A percentile compares a stretch with the other conserved stretches of the same genome.
These are phyloP conservation scores for Pyrgus malvae DNA, from an alignment of 2,888 invertebrate genomes.

Conservation along the genomic window DNA sequence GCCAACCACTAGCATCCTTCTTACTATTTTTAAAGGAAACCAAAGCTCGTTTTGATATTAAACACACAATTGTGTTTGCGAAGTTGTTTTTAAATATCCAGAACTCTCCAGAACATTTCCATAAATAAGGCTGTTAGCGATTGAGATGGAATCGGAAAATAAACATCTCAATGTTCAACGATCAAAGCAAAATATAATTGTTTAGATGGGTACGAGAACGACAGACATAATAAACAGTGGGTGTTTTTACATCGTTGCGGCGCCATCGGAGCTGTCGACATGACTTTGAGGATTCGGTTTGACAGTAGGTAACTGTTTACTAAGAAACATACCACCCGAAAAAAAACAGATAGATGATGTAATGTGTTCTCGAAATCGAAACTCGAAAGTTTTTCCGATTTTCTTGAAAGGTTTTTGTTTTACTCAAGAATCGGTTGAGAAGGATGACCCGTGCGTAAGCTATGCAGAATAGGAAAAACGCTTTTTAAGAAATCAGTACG, in stretches of 20 bases:
- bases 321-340: too few relatives aligned
- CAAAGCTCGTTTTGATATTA: too few relatives aligned
- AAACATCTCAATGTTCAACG: not conserved
- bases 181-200: constrained; percentile 5
- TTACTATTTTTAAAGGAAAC: too few relatives aligned
- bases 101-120: too few relatives aligned
- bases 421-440: constrained; percentile 3
- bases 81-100: too few relatives aligned
- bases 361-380: too few relatives aligned
- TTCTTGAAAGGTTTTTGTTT: constrained; percentile 18
- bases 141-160: constrained; percentile 1
- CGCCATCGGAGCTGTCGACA: not conserved
- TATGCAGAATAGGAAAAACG: constrained; percentile 7
- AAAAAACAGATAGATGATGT: too few relatives aligned
- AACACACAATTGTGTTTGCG: too few relatives aligned
- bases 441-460: not conserved
- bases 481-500: not conserved
- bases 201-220: not conserved
- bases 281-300: not conserved
- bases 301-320: too few relatives aligned
- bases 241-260: not conserved
- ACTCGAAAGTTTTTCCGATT: constrained; percentile 1
- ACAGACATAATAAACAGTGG: constrained; percentile 7
- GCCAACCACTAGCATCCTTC: too few relatives aligned
- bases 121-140: not conserved